Percentiles rank a stretch among this genome's conserved stretches.
These are phyloP conservation scores for Hippocampus mohnikei DNA, from an alignment of 2,113 vertebrate genomes.

Conservation along the genomic window DNA sequence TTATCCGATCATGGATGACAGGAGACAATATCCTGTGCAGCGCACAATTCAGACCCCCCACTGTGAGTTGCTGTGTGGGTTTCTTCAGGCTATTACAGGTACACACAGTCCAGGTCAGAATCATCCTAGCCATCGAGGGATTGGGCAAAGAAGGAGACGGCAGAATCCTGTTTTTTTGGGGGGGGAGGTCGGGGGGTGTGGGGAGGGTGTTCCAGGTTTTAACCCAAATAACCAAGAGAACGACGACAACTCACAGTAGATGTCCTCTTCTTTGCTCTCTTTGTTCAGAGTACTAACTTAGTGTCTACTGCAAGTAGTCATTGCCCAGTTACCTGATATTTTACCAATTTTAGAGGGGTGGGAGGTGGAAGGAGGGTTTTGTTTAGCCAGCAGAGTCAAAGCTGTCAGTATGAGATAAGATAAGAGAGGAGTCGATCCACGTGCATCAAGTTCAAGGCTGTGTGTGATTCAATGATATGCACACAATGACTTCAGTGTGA, in stretches of 20 bases:
- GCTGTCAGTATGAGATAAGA: conserved; percentile 27
- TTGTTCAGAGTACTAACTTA: conserved; percentile 4
- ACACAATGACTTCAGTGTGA: conserved; percentile 16
- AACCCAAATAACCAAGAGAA: background rate
- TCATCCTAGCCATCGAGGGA: conserved; percentile 16
- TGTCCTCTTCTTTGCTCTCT: conserved; percentile 11
- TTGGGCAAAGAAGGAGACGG: conserved; percentile 9
- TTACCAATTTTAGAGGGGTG: conserved; percentile 32
- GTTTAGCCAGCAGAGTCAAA: conserved; percentile 39
- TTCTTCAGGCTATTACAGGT: conserved; percentile 44
- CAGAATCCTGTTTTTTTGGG: conserved; percentile 10
- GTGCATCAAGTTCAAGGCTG: conserved; percentile 32
- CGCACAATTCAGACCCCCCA: conserved; percentile 47
- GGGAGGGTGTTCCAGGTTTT: background rate
- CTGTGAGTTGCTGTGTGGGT: conserved; percentile 38
- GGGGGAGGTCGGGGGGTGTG: too few species aligned
- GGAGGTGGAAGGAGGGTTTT: conserved; percentile 20
- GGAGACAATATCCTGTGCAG: conserved; percentile 54
- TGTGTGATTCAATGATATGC: conserved; percentile 33
- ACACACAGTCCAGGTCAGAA: conserved; percentile 38
- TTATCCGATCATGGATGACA: conserved; percentile 38
- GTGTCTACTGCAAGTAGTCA: background rate
- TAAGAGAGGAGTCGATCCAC: conserved; percentile 18
- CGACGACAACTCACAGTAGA: background rate
- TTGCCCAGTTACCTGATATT: conserved; percentile 26